Evolutionary conservation across 1,140 invertebrate genomes (phyloP).

Genomic region (Tetragonula clypearis): DNA sequence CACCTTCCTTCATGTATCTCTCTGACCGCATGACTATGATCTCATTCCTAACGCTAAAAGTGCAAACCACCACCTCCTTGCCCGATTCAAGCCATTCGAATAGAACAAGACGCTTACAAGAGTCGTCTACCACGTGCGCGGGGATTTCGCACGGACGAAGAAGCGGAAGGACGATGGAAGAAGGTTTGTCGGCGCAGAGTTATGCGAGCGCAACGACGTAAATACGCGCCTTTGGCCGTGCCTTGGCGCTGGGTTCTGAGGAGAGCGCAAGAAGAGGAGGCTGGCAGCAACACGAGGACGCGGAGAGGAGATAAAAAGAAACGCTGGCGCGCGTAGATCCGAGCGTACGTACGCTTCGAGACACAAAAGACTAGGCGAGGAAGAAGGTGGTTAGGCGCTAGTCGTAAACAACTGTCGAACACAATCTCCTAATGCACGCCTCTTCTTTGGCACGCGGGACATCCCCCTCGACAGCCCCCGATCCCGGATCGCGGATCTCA

Average conservation of each 20-base stretch:
- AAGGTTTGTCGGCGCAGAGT: slow-evolving; percentile 73
- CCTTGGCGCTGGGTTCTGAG: slow-evolving; percentile 9
- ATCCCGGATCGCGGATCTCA: slow-evolving; percentile 31
- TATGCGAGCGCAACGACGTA: slow-evolving; percentile 74
- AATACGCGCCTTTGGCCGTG: slow-evolving; percentile 67
- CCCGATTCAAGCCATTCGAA: not conserved
- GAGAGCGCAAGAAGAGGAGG: not conserved
- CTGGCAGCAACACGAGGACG: not conserved
- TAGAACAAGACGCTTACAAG: not conserved
- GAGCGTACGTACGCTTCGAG: slow-evolving; percentile 49
- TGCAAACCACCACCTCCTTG: not conserved
- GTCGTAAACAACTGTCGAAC: slow-evolving; percentile 81
- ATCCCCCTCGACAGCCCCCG: slow-evolving; percentile 21
- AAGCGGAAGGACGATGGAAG: slow-evolving; percentile 25
- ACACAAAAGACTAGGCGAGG: slow-evolving; percentile 67
- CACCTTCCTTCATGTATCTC: too few relatives aligned
- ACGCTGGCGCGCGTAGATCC: slow-evolving; percentile 50
- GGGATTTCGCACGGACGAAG: slow-evolving; percentile 42
- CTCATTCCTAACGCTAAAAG: not conserved
- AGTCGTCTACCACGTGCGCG: not conserved
- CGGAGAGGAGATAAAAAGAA: slow-evolving; percentile 54
- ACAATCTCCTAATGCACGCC: slow-evolving; percentile 80
- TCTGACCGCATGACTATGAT: not conserved
- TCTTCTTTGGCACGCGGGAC: slow-evolving; percentile 72
- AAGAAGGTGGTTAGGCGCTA: slow-evolving; percentile 70